Evolutionary conservation across 2,797 vertebrate genomes (phyloP).

Genomic region (Oryzias dopingdopingensis): DNA sequence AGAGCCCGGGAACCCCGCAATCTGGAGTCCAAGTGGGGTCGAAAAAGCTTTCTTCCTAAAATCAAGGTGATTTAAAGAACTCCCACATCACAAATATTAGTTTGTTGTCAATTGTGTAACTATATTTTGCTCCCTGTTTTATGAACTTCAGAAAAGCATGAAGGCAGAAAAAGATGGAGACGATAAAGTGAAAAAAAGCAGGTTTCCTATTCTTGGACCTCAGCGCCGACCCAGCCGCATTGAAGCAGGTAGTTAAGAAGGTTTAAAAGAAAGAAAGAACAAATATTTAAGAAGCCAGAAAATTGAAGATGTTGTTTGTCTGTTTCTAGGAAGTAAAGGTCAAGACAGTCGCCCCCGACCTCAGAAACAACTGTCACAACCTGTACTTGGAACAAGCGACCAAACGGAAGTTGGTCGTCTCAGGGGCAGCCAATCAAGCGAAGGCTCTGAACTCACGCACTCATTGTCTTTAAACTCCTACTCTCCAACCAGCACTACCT

Average conservation of each 20-base stretch:
- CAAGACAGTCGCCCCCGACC: conserved; percentile 87
- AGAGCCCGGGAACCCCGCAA: conserved; percentile 90
- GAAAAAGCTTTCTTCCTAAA: conserved; percentile 89
- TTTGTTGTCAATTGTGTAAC: conserved; percentile 3
- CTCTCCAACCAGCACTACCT: conserved; percentile 63
- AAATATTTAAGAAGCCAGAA: background rate
- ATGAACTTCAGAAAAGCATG: conserved; percentile 85
- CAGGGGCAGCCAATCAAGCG: conserved; percentile 84
- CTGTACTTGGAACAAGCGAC: conserved; percentile 81
- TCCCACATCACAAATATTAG: background rate
- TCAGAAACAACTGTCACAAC: conserved; percentile 87
- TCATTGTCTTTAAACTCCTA: conserved; percentile 73
- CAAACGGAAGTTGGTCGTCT: conserved; percentile 78
- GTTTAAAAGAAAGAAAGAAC: background rate
- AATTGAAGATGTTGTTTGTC: background rate
- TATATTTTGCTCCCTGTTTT: background rate
- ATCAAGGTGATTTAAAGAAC: conserved; percentile 82
- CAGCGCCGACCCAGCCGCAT: conserved; percentile 88
- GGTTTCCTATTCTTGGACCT: conserved; percentile 89
- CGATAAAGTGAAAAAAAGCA: conserved; percentile 89
- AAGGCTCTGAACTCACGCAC: conserved; percentile 81
- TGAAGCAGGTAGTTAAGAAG: conserved; percentile 82
- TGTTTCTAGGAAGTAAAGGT: conserved; percentile 81
- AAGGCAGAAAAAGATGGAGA: conserved; percentile 94
- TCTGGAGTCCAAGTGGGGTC: conserved; percentile 88